phyloP scores from a whole-genome alignment of 2,113 vertebrate species.

The Solea solea region DNA sequence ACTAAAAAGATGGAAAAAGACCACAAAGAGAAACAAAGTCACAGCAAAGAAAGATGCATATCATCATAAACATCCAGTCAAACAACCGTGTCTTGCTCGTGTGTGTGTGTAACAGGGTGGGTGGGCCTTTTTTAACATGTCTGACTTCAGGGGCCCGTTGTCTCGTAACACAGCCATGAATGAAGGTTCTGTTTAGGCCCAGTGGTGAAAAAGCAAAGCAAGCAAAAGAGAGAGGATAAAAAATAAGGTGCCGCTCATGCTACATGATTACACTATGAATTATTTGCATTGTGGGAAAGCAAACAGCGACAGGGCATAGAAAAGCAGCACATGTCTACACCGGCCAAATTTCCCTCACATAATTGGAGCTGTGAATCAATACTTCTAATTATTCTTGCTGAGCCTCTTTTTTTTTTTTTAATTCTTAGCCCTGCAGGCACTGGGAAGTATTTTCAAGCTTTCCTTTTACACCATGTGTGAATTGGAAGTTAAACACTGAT shows the following conservation, averaged over 20 bases:
- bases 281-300: constrained; percentile 66
- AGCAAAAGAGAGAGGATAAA: constrained; percentile 22
- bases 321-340: constrained; percentile 41
- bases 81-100: neutral
- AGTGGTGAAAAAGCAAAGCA: neutral
- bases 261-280: constrained; percentile 52
- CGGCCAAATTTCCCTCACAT: constrained; percentile 55
- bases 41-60: neutral
- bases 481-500: constrained; percentile 36
- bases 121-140: neutral
- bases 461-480: constrained; percentile 23
- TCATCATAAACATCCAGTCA: neutral
- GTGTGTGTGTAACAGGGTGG: neutral
- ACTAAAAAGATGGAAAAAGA: neutral
- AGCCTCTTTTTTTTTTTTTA: constrained; percentile 34
- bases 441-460: constrained; percentile 27
- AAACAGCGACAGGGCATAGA: constrained; percentile 57
- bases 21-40: neutral
- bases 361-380: constrained; percentile 63
- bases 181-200: neutral
- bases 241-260: constrained; percentile 20
- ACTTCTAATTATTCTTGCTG: constrained; percentile 56
- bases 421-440: constrained; percentile 32
- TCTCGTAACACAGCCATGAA: neutral
- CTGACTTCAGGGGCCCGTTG: neutral